Evolutionary conservation across 2,113 vertebrate genomes (phyloP).

Genomic region (Nothobranchius kuhntae): DNA sequence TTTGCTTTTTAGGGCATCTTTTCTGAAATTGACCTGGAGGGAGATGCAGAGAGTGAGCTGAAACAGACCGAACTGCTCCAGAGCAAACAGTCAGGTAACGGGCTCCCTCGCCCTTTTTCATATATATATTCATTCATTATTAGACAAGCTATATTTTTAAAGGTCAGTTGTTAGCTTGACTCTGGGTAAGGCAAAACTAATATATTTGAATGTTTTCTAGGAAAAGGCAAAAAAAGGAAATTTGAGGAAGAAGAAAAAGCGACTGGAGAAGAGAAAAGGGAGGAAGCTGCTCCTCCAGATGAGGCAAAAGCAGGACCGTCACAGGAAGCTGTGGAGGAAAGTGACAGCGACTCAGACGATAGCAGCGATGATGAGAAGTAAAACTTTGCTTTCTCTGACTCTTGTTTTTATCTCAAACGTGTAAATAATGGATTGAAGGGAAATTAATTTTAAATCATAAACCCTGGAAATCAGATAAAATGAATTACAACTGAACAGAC

Average conservation of each 20-base stretch:
- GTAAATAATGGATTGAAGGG: neutral
- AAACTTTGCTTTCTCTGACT: conserved; percentile 9
- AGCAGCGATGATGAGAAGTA: conserved; percentile 85
- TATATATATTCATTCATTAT: neutral
- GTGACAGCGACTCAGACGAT: conserved; percentile 79
- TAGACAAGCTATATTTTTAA: neutral
- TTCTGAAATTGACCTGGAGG: conserved; percentile 85
- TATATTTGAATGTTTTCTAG: conserved; percentile 5
- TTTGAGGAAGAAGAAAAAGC: conserved; percentile 31
- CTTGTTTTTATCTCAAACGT: neutral
- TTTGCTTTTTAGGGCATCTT: conserved; percentile 83
- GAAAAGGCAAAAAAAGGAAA: conserved; percentile 72
- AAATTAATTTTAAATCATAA: neutral
- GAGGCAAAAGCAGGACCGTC: conserved; percentile 55
- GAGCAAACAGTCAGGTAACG: conserved; percentile 56
- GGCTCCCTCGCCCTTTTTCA: neutral
- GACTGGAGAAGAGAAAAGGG: conserved; percentile 22
- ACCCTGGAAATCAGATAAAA: neutral
- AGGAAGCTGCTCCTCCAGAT: conserved; percentile 15
- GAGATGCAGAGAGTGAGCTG: conserved; percentile 86
- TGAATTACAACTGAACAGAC: neutral
- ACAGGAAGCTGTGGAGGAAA: conserved; percentile 51
- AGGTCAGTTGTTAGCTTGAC: neutral
- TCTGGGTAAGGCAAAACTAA: neutral
- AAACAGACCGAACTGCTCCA: conserved; percentile 83